These are phyloP conservation scores for Peromyscus polionotus DNA, from an alignment of 2,113 vertebrate species.

Conservation along the genomic window DNA sequence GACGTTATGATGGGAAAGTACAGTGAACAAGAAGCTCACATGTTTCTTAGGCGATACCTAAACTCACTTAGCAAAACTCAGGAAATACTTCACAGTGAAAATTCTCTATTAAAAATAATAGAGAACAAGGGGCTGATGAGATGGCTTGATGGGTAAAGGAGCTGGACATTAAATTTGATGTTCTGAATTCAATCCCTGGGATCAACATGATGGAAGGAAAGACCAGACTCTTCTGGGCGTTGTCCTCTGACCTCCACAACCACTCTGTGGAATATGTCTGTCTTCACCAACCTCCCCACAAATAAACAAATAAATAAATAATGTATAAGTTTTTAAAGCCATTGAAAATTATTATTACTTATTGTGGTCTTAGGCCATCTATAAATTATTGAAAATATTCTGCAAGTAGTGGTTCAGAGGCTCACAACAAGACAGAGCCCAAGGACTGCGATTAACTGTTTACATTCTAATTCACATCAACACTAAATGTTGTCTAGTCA, in stretches of 20 bases:
- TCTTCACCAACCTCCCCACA: background rate
- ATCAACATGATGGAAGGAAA: background rate
- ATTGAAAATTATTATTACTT: background rate
- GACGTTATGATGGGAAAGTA: background rate
- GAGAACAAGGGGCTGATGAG: background rate
- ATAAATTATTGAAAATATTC: background rate
- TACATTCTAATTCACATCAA: background rate
- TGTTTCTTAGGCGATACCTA: no score
- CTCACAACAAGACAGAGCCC: background rate
- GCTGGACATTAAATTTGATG: background rate
- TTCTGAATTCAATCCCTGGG: background rate
- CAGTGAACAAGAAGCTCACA: background rate
- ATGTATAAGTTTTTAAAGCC: background rate
- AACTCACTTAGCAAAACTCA: background rate
- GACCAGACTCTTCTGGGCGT: background rate
- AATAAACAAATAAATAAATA: background rate
- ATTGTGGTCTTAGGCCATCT: background rate
- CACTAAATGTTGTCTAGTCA: background rate
- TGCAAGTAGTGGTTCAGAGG: background rate
- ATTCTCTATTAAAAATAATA: background rate
- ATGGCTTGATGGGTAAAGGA: background rate
- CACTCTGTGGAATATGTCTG: background rate
- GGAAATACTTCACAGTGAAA: slow-evolving; percentile 32
- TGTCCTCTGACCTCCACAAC: no score
- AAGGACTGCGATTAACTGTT: background rate